Conservation (phyloP, 2,113 vertebrate genomes). For the Odocoileus hemionus region DNA sequence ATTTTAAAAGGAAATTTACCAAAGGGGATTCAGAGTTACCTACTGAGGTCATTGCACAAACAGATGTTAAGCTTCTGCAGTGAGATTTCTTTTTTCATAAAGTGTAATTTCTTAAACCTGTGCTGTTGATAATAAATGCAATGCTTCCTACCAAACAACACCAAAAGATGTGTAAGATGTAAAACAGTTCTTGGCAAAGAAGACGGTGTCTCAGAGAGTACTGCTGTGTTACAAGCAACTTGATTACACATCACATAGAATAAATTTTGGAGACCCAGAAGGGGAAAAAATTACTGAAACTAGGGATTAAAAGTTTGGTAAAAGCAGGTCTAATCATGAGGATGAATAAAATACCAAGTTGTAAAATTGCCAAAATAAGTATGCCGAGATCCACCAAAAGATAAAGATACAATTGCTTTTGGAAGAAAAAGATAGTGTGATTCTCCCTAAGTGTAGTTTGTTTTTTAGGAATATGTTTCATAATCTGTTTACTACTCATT, state of each 20-base stretch:
- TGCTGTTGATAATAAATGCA: neutral
- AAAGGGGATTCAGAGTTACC: neutral
- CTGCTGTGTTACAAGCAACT: neutral
- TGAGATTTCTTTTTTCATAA: neutral
- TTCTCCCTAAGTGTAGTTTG: neutral
- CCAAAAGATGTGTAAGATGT: neutral
- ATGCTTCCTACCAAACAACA: neutral
- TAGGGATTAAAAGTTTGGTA: neutral
- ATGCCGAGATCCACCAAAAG: neutral
- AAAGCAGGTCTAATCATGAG: neutral
- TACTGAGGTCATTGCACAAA: neutral
- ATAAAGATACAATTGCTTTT: neutral
- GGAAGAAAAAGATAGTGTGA: neutral
- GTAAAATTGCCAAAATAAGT: neutral
- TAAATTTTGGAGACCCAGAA: neutral
- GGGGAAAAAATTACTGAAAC: neutral
- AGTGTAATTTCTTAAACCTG: neutral
- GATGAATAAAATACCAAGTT: neutral
- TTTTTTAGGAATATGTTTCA: neutral
- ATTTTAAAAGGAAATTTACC: constrained; percentile 48
- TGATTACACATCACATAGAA: neutral
- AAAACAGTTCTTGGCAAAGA: neutral
- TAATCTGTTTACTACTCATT: neutral
- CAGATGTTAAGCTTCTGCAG: neutral
- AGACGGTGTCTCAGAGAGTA: neutral